Conservation (phyloP, 2,888 invertebrate genomes). For the Molanna angustata region DNA sequence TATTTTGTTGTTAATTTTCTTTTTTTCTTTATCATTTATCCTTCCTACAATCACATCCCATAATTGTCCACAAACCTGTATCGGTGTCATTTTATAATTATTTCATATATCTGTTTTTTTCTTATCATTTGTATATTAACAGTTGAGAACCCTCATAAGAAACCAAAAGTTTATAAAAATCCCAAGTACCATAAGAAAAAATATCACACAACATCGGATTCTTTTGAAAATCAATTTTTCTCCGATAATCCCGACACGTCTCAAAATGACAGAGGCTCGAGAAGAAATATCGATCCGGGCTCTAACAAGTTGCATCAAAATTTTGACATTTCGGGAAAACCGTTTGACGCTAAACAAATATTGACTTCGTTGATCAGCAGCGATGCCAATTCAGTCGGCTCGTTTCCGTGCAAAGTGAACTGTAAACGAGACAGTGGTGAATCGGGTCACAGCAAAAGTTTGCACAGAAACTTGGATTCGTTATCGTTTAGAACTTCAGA, state of each 20-base stretch:
- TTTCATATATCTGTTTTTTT: background rate
- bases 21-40: conserved; percentile 25
- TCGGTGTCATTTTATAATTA: conserved; percentile 13
- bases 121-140: conserved; percentile 3
- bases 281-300: conserved; percentile 24
- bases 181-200: conserved; percentile 15
- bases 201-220: background rate
- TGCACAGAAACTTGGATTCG: conserved; percentile 5
- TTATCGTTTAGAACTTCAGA: conserved; percentile 10
- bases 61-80: no score
- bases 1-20: conserved; percentile 35
- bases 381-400: conserved; percentile 5
- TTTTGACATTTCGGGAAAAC: conserved; percentile 28
- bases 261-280: conserved; percentile 35
- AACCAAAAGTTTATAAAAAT: conserved; percentile 7
- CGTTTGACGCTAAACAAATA: conserved; percentile 40
- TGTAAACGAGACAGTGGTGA: conserved; percentile 19
- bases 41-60: conserved; percentile 1
- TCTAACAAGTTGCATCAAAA: conserved; percentile 3
- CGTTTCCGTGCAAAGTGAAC: conserved; percentile 12
- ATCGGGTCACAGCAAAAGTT: background rate
- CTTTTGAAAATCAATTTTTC: conserved; percentile 21
- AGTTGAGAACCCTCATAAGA: conserved; percentile 11
- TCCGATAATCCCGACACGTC: conserved; percentile 24
- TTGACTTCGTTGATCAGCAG: conserved; percentile 44